Conservation (phyloP, 2,888 invertebrate genomes). For the Synergus itoensis region DNA sequence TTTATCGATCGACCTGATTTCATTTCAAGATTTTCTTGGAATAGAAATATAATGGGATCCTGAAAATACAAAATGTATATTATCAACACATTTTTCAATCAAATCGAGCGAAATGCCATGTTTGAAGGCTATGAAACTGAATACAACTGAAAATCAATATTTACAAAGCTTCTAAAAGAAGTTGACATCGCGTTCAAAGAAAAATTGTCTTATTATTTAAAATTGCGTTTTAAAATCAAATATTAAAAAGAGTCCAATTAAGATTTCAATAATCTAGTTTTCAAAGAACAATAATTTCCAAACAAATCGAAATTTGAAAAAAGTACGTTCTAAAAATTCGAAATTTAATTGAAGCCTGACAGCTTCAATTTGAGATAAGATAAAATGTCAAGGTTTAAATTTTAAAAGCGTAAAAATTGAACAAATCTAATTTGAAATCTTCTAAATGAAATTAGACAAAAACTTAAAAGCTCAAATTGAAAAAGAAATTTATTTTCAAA, state of each 20-base stretch:
- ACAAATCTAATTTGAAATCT: neutral
- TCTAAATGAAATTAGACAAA: neutral
- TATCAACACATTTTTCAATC: constrained; percentile 1
- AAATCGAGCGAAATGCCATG: neutral
- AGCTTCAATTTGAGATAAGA: no score
- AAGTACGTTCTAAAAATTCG: neutral
- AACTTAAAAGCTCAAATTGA: neutral
- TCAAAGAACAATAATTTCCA: no score
- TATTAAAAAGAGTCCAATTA: neutral
- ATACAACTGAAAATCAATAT: constrained; percentile 29
- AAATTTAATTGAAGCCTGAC: neutral
- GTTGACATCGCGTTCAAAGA: neutral
- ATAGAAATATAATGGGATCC: neutral
- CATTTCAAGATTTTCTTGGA: neutral
- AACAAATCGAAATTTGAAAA: no score
- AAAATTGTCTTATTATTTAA: neutral
- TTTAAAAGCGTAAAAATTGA: no score
- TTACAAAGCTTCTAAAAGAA: neutral
- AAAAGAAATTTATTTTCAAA: neutral
- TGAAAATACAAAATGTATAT: neutral
- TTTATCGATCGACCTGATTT: constrained; percentile 18
- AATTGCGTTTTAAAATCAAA: neutral
- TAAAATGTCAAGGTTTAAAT: no score
- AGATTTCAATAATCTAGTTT: no score
- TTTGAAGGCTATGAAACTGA: constrained; percentile 15